A percentile compares a stretch with the other conserved stretches of the same genome.
These are phyloP conservation scores for Microtus oregoni DNA, from an alignment of 2,113 vertebrate genomes.

Conservation along the genomic window DNA sequence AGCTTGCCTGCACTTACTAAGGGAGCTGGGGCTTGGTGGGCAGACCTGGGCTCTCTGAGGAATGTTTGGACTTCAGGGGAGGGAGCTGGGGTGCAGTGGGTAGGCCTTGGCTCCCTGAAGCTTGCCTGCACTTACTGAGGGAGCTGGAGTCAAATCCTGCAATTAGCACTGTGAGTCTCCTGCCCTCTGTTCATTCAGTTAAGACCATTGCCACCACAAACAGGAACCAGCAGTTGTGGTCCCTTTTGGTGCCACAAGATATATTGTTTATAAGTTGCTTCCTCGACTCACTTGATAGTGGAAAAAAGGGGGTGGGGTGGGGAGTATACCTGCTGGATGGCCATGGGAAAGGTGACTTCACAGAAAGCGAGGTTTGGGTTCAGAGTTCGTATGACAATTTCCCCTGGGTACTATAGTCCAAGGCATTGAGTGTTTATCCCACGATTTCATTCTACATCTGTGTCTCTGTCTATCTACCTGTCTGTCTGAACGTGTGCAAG, in stretches of 20 bases:
- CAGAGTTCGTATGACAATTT: not conserved
- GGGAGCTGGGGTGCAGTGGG: not conserved
- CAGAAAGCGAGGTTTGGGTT: not conserved
- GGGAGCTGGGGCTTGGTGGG: not conserved
- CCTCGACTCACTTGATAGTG: constrained; percentile 62
- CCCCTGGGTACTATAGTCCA: too few relatives aligned
- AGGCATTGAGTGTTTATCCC: not conserved
- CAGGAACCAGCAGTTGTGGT: constrained; percentile 70
- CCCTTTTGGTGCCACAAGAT: constrained; percentile 54
- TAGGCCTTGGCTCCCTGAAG: not conserved
- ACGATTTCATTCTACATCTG: not conserved
- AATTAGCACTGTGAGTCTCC: not conserved
- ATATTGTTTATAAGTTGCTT: constrained; percentile 57
- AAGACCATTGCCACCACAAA: constrained; percentile 47
- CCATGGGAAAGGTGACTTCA: not conserved
- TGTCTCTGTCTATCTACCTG: not conserved
- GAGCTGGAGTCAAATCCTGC: not conserved
- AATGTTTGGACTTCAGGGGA: not conserved
- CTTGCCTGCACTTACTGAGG: not conserved
- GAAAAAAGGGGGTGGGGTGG: not conserved
- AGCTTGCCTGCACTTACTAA: not conserved
- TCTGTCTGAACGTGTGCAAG: not conserved
- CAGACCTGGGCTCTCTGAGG: not conserved
- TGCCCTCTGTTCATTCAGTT: constrained; percentile 55
- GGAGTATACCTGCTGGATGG: constrained; percentile 34